These are phyloP conservation scores for Palythoa heliodiscus DNA, from an alignment of 92 coral and sea anemone species.

Conservation along the genomic window DNA sequence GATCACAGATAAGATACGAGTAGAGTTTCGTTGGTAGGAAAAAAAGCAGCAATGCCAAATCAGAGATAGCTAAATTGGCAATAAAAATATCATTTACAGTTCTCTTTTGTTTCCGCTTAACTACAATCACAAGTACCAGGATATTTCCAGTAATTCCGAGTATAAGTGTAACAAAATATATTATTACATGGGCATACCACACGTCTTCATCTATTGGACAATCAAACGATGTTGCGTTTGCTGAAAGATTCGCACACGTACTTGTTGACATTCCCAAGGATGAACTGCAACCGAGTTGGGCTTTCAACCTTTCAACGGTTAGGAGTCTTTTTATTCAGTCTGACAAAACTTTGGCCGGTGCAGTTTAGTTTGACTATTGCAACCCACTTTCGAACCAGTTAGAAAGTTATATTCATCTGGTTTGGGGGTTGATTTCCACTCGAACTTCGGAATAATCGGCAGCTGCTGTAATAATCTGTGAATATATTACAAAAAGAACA, in stretches of 20 bases:
- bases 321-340: neutral
- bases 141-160: constrained; percentile 74
- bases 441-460: neutral
- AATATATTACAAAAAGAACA: neutral
- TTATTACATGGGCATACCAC: constrained; percentile 19
- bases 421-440: neutral
- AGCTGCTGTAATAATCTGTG: neutral
- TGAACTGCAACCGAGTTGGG: neutral
- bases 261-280: neutral
- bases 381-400: neutral
- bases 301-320: neutral
- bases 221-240: neutral
- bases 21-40: constrained; percentile 76
- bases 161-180: constrained; percentile 61
- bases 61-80: constrained; percentile 82
- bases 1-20: constrained; percentile 54
- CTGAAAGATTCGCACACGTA: neutral
- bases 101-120: constrained; percentile 62
- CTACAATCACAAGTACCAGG: constrained; percentile 67
- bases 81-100: constrained; percentile 83
- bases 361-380: neutral
- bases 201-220: constrained; percentile 29
- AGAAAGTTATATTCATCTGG: neutral
- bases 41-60: constrained; percentile 63
- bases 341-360: neutral